Base-by-base conservation (phyloP, 2,888 invertebrate genomes). In the Diabrotica balteata region DNA sequence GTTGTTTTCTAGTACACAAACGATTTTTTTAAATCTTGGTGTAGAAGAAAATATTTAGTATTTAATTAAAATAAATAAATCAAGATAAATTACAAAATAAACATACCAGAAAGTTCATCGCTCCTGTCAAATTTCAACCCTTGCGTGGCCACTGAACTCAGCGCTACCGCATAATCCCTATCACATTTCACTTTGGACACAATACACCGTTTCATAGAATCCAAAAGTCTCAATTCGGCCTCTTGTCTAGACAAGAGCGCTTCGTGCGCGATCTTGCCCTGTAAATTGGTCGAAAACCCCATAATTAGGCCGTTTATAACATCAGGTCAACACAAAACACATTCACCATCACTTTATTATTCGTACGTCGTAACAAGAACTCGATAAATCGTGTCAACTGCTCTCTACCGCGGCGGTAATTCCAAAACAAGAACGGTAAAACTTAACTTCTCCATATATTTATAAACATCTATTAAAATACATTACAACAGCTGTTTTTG, bases 211-310 rank as follows among this genome's bases (percentile, higher is more conserved):
- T 93, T 92, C 91, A 97, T 95, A 72, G 92, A 92, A 81, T 97
- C 97, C 87, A 97, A 89, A 58, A 97, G 90, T 75, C 95, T 89
- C 67, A 97, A 88, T 85, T 97, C 97, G 22, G 95, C 94, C 83
- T 97, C 97, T 85, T 97, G 96, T 64, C 97, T 89, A 70, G 90
- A 90, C 76, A 97, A 87, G 77, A 97, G 87, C 73, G 96, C 96
- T 85, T 96, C 96, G 84, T 97, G 97, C 79, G 96, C 94, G 75
- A 91, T 90, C 80, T 93, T 92, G 77, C 95, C 94, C 85, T 95
- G 93, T 66, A 95, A 89, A 81, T 91, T 92, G 77, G 91, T 89
- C 74, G 95, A 94, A 85, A 96, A 96, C 76, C 95, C 93, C 93
- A 94, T 93, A 74, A 75, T 72, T 17, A 47, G 10, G 9, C 10